These are phyloP conservation scores for Brienomyrus longianalis DNA, from an alignment of 2,113 vertebrate genomes.

Conservation along the genomic window DNA sequence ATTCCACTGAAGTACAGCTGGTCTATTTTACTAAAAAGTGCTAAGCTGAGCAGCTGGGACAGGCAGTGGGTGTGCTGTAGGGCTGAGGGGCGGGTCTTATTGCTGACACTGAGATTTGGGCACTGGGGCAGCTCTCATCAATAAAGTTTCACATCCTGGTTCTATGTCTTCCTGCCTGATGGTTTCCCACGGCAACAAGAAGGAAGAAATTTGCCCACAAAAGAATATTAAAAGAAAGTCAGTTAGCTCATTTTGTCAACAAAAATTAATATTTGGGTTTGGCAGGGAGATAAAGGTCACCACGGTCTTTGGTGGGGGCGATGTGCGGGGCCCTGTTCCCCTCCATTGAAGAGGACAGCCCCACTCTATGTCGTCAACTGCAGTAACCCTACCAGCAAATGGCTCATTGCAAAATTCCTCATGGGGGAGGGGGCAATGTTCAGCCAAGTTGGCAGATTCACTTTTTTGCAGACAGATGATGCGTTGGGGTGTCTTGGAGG, in stretches of 20 bases:
- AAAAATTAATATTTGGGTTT: neutral
- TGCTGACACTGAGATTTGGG: neutral
- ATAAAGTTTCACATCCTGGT: neutral
- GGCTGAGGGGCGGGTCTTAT: neutral
- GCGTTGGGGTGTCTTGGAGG: slow-evolving; percentile 18
- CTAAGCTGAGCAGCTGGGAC: neutral
- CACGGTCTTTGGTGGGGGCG: neutral
- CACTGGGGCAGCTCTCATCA: neutral
- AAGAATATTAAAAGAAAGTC: neutral
- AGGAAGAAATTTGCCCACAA: neutral
- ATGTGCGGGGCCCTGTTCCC: neutral
- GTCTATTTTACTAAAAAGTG: neutral
- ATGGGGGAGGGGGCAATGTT: neutral
- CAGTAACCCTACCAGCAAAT: neutral
- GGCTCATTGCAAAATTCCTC: neutral
- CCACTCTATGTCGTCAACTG: neutral
- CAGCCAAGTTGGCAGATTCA: slow-evolving; percentile 20
- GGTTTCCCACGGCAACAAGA: neutral
- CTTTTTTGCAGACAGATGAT: slow-evolving; percentile 14
- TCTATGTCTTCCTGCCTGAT: neutral
- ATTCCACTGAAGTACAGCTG: neutral
- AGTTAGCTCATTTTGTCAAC: neutral
- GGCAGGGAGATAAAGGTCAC: neutral
- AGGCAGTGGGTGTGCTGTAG: neutral
- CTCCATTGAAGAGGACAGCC: neutral